Evolutionary conservation across 2,797 vertebrate genomes (phyloP).

Genomic region (Gymnoscopelus braueri): DNA sequence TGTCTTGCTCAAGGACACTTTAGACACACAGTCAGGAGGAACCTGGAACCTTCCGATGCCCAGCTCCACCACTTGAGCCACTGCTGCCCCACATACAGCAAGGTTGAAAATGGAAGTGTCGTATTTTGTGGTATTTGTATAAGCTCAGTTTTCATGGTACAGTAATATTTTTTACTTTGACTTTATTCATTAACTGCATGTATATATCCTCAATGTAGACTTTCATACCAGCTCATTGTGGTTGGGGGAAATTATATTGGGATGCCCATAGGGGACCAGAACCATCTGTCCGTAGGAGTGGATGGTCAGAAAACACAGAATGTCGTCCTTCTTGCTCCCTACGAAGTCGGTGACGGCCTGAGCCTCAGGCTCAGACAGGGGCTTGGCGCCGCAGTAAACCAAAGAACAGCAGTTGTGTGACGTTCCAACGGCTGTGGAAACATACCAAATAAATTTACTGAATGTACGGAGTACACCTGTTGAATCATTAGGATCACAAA

Average conservation of each 20-base stretch:
- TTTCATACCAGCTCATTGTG: constrained; percentile 85
- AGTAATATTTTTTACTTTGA: background rate
- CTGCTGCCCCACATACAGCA: no score
- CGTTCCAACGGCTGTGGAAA: constrained; percentile 75
- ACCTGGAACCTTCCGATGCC: no score
- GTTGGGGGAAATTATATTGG: constrained; percentile 81
- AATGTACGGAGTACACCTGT: no score
- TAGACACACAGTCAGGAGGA: no score
- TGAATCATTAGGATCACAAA: no score
- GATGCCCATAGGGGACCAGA: constrained; percentile 85
- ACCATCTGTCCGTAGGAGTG: constrained; percentile 88
- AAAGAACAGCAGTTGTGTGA: constrained; percentile 79
- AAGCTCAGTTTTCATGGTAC: constrained; percentile 20
- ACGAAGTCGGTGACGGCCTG: constrained; percentile 80
- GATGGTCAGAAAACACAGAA: constrained; percentile 88
- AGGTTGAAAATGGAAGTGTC: no score
- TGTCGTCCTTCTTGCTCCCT: constrained; percentile 66
- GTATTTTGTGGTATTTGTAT: background rate
- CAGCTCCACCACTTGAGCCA: no score
- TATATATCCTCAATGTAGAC: background rate
- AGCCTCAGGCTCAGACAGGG: constrained; percentile 84
- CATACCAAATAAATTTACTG: background rate
- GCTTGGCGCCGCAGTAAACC: constrained; percentile 75
- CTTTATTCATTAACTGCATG: constrained; percentile 1
- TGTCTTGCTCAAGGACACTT: no score